phyloP scores from a whole-genome alignment of 2,797 vertebrate species.

The Chelon labrosus region DNA sequence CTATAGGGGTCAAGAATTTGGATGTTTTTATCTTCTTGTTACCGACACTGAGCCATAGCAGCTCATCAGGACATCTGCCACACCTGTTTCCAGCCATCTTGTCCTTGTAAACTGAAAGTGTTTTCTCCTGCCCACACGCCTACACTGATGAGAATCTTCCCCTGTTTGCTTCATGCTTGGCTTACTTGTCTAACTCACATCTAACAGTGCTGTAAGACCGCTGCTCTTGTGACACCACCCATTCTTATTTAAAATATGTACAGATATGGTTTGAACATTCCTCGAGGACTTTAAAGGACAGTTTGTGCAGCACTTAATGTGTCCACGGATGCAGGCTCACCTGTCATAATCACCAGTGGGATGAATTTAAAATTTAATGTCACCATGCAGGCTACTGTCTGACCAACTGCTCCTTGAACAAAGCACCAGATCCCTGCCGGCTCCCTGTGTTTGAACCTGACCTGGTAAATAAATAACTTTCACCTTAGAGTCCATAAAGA shows the following conservation, averaged over 20 bases:
- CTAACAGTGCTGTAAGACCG: not conserved
- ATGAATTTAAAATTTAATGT: not conserved
- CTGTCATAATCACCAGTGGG: not conserved
- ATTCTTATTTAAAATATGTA: conserved; percentile 22
- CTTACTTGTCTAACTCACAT: conserved; percentile 13
- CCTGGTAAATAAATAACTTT: not conserved
- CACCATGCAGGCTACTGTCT: not conserved
- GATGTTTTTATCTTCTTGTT: conserved; percentile 20
- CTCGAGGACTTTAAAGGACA: not conserved
- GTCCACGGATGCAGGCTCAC: not conserved
- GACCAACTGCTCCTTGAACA: not conserved
- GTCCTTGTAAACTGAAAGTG: not conserved
- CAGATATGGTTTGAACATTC: conserved; percentile 21
- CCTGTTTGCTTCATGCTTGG: not conserved
- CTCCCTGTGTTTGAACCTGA: not conserved
- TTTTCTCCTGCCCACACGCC: not conserved
- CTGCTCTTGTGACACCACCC: not conserved
- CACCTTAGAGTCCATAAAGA: not conserved
- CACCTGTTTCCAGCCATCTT: conserved; percentile 1
- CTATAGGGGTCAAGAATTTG: not conserved
- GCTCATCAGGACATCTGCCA: not conserved
- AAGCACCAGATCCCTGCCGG: not conserved
- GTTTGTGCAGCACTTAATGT: not conserved
- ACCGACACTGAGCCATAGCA: not conserved
- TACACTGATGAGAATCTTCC: conserved; percentile 35